Evolutionary conservation across 2,113 vertebrate genomes (phyloP).

Genomic region (Pluvialis apricaria): DNA sequence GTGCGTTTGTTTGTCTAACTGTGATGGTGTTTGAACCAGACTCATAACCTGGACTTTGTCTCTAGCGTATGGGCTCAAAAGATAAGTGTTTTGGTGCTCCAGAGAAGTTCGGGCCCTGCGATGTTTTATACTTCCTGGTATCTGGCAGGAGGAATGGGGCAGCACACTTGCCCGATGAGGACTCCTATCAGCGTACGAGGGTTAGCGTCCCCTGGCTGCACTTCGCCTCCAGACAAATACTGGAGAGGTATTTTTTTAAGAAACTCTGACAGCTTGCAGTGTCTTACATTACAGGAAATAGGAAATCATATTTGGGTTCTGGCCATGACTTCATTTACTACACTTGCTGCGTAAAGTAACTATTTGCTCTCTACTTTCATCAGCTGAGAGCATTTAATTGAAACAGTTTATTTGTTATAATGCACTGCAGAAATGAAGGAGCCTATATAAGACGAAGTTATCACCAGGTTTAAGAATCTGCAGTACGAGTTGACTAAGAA

Average conservation of each 20-base stretch:
- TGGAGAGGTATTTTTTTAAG: background rate
- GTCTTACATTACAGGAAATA: background rate
- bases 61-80: background rate
- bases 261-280: background rate
- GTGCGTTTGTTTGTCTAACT: background rate
- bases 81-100: background rate
- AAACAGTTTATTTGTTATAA: background rate
- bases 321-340: background rate
- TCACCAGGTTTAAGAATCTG: background rate
- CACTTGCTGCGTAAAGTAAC: constrained; percentile 14
- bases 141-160: background rate
- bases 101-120: background rate
- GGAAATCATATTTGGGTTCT: background rate
- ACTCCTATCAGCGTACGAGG: accelerated
- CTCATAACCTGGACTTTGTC: constrained; percentile 17
- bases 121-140: background rate
- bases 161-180: background rate
- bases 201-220: background rate
- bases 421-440: background rate
- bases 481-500: background rate
- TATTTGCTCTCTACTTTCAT: background rate
- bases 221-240: background rate
- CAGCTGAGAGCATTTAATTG: background rate
- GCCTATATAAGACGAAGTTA: background rate
- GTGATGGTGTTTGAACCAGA: background rate